Evolutionary conservation across 2,113 vertebrate species (phyloP).

Genomic region (Butorides virescens): DNA sequence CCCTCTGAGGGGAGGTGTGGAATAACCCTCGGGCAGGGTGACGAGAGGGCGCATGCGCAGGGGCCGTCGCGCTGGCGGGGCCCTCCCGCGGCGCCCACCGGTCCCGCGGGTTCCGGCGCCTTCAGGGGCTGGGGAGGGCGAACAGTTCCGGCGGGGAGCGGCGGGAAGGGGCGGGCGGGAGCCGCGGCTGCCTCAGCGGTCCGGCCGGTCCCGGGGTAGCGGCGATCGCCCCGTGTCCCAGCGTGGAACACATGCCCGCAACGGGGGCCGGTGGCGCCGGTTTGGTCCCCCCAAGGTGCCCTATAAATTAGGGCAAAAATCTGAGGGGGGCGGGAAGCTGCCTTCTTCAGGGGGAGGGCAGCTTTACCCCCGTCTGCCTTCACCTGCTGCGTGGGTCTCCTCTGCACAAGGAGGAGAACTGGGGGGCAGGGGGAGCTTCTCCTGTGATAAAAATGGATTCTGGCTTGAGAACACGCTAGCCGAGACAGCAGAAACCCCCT

Average conservation of each 20-base stretch:
- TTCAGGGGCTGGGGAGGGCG: fast-evolving
- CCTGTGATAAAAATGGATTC: neutral
- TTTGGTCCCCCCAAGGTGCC: fast-evolving
- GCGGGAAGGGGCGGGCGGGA: fast-evolving
- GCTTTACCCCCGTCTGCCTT: fast-evolving
- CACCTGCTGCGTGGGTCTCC: too few species aligned
- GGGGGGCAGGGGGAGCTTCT: neutral
- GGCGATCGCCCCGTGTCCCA: neutral
- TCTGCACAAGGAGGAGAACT: fast-evolving
- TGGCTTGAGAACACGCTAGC: neutral
- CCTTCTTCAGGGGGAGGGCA: neutral
- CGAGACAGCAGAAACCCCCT: too few species aligned
- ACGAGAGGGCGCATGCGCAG: neutral
- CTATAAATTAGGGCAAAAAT: too few species aligned
- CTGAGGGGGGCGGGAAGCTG: neutral
- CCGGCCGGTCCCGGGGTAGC: fast-evolving
- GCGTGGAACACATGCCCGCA: too few species aligned
- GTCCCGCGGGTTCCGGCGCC: fast-evolving
- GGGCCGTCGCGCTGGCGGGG: fast-evolving
- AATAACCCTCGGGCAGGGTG: neutral
- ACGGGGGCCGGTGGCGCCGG: fast-evolving
- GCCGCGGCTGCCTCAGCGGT: fast-evolving
- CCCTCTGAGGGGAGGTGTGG: neutral
- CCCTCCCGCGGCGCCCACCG: fast-evolving
- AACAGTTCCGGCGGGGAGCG: fast-evolving